These are phyloP conservation scores for Hypena proboscidalis DNA, from an alignment of 2,888 invertebrate species.

Conservation along the genomic window DNA sequence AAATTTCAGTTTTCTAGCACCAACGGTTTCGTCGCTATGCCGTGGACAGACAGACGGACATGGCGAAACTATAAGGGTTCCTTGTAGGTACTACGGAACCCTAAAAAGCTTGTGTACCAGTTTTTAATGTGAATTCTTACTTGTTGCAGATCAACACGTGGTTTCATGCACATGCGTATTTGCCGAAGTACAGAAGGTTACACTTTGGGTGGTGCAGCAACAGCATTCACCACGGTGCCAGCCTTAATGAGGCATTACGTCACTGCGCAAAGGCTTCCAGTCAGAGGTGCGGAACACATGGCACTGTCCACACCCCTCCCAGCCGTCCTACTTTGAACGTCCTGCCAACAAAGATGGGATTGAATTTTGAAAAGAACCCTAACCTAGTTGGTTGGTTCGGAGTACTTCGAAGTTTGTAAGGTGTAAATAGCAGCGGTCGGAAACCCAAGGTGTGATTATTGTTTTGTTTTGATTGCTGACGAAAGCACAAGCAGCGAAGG, in stretches of 20 bases:
- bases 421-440: slow-evolving; percentile 47
- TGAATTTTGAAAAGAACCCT: slow-evolving; percentile 30
- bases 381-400: slow-evolving; percentile 31
- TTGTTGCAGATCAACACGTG: slow-evolving; percentile 93
- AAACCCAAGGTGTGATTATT: slow-evolving; percentile 45
- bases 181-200: slow-evolving; percentile 92
- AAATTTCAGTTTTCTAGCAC: too few relatives aligned
- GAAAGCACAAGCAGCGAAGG: slow-evolving; percentile 60
- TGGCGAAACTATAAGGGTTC: too few relatives aligned
- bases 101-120: too few relatives aligned
- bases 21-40: too few relatives aligned
- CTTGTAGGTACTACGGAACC: too few relatives aligned
- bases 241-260: slow-evolving; percentile 96
- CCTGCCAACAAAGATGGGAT: slow-evolving; percentile 33
- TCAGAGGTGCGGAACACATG: slow-evolving; percentile 98
- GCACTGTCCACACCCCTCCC: slow-evolving; percentile 96
- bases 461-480: slow-evolving; percentile 50
- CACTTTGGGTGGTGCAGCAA: slow-evolving; percentile 96
- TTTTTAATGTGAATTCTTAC: too few relatives aligned
- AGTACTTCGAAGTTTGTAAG: slow-evolving; percentile 35
- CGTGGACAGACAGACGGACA: too few relatives aligned
- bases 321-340: slow-evolving; percentile 89
- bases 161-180: slow-evolving; percentile 99
- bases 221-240: slow-evolving; percentile 96
- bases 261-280: slow-evolving; percentile 95